These are phyloP conservation scores for Epirrhoe alternata DNA, from an alignment of 2,888 invertebrate species.

Conservation along the genomic window DNA sequence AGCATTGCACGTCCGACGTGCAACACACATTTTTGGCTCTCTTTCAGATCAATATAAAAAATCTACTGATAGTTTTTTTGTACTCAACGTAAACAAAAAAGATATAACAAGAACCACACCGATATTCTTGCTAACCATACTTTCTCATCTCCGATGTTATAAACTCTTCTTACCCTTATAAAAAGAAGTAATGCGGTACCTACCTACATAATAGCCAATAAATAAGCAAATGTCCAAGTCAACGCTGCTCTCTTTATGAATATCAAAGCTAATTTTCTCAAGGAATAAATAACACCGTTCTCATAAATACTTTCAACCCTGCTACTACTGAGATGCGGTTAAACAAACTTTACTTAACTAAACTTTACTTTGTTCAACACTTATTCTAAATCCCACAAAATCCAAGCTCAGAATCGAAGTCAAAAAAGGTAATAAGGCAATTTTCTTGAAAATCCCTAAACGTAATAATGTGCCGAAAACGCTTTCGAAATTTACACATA, in stretches of 20 bases:
- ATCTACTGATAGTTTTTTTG: background rate
- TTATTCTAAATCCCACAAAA: constrained; percentile 71
- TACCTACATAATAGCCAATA: constrained; percentile 2
- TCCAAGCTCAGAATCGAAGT: constrained; percentile 75
- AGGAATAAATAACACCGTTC: background rate
- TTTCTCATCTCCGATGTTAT: background rate
- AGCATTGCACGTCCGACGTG: background rate
- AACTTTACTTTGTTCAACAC: constrained; percentile 60
- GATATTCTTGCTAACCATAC: background rate
- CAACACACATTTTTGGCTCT: background rate
- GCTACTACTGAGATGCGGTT: constrained; percentile 44
- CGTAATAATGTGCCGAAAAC: constrained; percentile 84
- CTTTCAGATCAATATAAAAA: background rate
- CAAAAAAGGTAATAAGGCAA: constrained; percentile 83
- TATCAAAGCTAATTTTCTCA: constrained; percentile 8
- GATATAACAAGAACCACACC: background rate
- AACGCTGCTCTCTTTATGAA: constrained; percentile 18
- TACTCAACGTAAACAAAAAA: background rate
- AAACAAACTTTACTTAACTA: constrained; percentile 56
- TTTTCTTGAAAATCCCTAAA: constrained; percentile 83
- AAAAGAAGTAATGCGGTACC: background rate
- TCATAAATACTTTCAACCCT: constrained; percentile 17
- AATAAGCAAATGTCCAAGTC: constrained; percentile 3
- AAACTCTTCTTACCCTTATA: background rate
- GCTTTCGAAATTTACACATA: constrained; percentile 84